Evolutionary conservation across 2,113 vertebrate species (phyloP).

Genomic region (Atrichornis clamosus): DNA sequence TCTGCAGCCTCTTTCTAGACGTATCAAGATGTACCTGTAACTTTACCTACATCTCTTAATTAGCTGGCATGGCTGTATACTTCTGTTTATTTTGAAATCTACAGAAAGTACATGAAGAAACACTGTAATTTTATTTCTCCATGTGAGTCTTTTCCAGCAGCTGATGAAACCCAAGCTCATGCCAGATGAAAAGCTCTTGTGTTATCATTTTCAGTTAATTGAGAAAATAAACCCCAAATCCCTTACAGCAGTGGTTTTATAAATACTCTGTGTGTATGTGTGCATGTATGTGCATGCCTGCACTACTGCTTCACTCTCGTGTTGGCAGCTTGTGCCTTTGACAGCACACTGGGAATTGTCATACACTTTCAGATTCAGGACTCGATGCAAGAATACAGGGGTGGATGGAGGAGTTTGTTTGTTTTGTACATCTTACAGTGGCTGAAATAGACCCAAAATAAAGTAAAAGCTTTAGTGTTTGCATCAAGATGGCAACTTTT

Average conservation of each 20-base stretch:
- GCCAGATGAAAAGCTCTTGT: conserved; percentile 45
- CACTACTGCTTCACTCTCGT: background rate
- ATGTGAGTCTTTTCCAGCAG: conserved; percentile 54
- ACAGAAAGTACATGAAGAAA: background rate
- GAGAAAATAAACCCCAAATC: conserved; percentile 65
- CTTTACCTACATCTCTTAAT: conserved; percentile 22
- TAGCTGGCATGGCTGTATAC: background rate
- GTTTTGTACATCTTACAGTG: background rate
- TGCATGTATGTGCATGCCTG: background rate
- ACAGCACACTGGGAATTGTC: background rate
- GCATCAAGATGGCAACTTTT: background rate
- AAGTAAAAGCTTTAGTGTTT: conserved; percentile 8
- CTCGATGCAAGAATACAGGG: background rate
- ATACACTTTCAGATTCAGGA: background rate
- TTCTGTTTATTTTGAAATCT: conserved; percentile 68
- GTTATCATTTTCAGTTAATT: conserved; percentile 74
- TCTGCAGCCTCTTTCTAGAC: background rate
- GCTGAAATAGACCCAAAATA: background rate
- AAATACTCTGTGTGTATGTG: background rate
- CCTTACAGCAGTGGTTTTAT: conserved; percentile 22
- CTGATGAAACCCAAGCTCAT: conserved; percentile 34
- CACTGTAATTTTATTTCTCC: conserved; percentile 47
- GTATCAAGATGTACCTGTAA: background rate
- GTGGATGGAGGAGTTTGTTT: background rate
- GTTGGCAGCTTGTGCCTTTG: background rate